Conservation (phyloP, 2,888 invertebrate species). For the Dryococelus australis region DNA sequence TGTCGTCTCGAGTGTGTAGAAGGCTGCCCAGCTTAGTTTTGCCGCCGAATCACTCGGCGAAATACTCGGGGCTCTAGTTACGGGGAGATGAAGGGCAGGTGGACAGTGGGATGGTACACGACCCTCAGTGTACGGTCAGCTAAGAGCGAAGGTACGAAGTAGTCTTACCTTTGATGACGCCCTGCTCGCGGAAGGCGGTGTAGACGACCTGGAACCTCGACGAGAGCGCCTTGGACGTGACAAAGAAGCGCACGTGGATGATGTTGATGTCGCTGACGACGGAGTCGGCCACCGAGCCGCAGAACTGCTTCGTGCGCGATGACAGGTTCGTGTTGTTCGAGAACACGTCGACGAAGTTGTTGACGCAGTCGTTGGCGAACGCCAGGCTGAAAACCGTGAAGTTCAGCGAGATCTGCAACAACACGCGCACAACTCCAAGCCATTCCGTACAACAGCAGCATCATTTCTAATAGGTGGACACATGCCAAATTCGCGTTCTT, state of each 20-base stretch:
- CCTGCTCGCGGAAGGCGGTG: conserved; percentile 73
- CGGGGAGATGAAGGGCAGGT: too few species aligned
- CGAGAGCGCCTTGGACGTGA: conserved; percentile 67
- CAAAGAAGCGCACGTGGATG: conserved; percentile 78
- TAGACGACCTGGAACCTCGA: conserved; percentile 75
- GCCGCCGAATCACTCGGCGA: too few species aligned
- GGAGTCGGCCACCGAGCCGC: conserved; percentile 85
- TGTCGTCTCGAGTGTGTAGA: too few species aligned
- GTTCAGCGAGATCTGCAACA: conserved; percentile 70
- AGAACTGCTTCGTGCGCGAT: conserved; percentile 73
- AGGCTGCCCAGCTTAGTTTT: too few species aligned
- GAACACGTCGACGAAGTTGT: conserved; percentile 79
- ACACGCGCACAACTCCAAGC: neutral
- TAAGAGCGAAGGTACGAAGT: too few species aligned
- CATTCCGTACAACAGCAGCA: too few species aligned
- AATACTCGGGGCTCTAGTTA: too few species aligned
- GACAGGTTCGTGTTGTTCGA: conserved; percentile 69
- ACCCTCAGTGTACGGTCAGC: too few species aligned
- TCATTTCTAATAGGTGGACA: too few species aligned
- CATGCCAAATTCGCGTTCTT: too few species aligned
- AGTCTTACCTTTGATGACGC: conserved; percentile 56
- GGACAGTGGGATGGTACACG: too few species aligned
- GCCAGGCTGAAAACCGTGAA: conserved; percentile 71
- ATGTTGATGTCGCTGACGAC: conserved; percentile 72
- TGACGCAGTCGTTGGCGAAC: conserved; percentile 79